Conservation (phyloP, 2,888 invertebrate genomes). For the Holacanthella duospinosa region DNA sequence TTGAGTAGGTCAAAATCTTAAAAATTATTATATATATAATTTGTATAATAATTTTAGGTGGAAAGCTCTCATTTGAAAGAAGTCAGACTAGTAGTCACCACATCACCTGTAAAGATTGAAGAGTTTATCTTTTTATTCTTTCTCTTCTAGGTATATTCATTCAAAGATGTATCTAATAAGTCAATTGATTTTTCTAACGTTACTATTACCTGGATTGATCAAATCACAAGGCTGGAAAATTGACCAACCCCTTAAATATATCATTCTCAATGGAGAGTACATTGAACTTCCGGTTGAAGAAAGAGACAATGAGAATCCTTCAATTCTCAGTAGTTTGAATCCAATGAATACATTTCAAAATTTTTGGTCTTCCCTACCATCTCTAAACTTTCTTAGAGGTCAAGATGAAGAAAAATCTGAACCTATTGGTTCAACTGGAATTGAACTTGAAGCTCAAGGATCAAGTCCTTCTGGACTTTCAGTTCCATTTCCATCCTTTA, state of each 20-base stretch:
- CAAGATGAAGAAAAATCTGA: too few species aligned
- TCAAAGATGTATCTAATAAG: too few species aligned
- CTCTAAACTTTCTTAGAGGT: not conserved
- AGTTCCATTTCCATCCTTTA: not conserved
- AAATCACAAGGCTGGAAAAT: not conserved
- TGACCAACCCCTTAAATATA: not conserved
- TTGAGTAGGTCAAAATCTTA: too few species aligned
- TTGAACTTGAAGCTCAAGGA: not conserved
- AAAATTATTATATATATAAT: too few species aligned
- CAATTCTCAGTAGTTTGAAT: not conserved
- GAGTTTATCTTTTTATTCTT: too few species aligned
- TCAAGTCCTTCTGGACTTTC: not conserved
- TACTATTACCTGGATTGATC: too few species aligned
- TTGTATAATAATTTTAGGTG: too few species aligned
- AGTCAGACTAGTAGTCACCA: too few species aligned
- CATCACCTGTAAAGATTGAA: too few species aligned
- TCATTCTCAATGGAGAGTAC: slow-evolving; percentile 5
- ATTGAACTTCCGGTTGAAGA: not conserved
- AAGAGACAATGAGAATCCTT: not conserved
- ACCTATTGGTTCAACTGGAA: not conserved
- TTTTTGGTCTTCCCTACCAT: not conserved
- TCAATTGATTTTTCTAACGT: too few species aligned
- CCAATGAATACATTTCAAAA: not conserved
- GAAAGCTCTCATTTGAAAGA: too few species aligned
- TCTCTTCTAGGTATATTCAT: too few species aligned